Evolutionary conservation across 2,797 vertebrate species (phyloP).

Genomic region (Chiroxiphia lanceolata): DNA sequence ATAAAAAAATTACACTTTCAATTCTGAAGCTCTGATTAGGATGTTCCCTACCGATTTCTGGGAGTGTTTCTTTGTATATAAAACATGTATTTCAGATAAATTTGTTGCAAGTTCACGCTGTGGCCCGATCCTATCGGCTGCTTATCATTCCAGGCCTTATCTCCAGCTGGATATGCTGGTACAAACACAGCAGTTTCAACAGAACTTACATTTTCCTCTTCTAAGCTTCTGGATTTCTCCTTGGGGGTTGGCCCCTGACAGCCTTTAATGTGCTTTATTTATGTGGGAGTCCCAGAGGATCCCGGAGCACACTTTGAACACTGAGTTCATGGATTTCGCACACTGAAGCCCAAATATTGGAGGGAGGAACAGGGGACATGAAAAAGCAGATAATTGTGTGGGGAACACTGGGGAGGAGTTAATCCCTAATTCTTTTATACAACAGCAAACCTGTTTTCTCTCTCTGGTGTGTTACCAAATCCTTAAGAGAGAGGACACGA

Average conservation of each 20-base stretch:
- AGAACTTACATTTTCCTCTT: background rate
- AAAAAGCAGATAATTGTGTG: background rate
- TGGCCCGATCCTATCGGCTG: background rate
- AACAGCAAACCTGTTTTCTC: background rate
- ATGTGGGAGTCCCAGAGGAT: background rate
- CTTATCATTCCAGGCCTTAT: background rate
- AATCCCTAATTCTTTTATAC: background rate
- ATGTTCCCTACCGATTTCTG: background rate
- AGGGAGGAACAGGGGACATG: background rate
- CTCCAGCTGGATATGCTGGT: background rate
- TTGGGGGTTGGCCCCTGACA: background rate
- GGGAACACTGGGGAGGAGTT: background rate
- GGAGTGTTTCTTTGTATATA: background rate
- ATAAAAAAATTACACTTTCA: background rate
- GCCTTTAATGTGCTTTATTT: background rate
- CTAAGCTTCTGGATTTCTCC: background rate
- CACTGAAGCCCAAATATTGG: background rate
- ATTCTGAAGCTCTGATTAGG: background rate
- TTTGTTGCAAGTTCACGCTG: background rate
- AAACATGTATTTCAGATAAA: background rate
- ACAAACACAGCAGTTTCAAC: background rate
- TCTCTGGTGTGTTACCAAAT: background rate
- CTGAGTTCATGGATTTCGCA: background rate
- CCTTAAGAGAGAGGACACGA: background rate
- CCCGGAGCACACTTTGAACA: background rate